These are phyloP conservation scores for Homalodisca vitripennis DNA, from an alignment of 1,140 invertebrate genomes.

Conservation along the genomic window DNA sequence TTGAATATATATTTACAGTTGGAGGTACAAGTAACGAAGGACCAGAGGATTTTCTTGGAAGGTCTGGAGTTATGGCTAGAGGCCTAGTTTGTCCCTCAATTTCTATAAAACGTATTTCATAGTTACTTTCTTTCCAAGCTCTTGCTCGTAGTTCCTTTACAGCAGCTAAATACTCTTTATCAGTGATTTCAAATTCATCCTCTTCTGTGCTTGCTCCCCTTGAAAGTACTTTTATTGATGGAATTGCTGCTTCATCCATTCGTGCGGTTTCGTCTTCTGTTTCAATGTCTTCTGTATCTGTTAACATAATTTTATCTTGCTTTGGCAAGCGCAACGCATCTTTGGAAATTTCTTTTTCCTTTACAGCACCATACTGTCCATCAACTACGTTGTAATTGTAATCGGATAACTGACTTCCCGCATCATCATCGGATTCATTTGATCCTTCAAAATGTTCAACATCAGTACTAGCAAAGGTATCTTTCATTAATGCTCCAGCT, in stretches of 20 bases:
- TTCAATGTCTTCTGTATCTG: constrained; percentile 38
- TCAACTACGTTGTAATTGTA: not conserved
- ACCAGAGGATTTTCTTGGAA: not conserved
- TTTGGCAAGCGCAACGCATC: not conserved
- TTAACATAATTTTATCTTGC: constrained; percentile 16
- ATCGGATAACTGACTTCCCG: constrained; percentile 2
- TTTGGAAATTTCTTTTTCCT: constrained; percentile 12
- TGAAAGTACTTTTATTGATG: not conserved
- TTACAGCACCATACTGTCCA: not conserved
- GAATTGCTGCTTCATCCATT: not conserved
- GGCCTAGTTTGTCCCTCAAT: constrained; percentile 33
- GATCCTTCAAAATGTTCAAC: constrained; percentile 31
- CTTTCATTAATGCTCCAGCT: constrained; percentile 20
- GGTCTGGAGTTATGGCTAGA: constrained; percentile 33
- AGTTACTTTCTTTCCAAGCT: constrained; percentile 33
- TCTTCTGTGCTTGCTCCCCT: constrained; percentile 33
- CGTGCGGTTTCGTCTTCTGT: constrained; percentile 25
- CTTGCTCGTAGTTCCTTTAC: constrained; percentile 36
- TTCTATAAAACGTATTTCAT: constrained; percentile 35
- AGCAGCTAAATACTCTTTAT: constrained; percentile 30
- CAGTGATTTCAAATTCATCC: constrained; percentile 37
- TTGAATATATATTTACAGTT: constrained; percentile 8
- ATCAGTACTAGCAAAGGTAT: constrained; percentile 25
- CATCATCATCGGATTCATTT: constrained; percentile 17
- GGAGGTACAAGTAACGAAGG: not conserved